Base-by-base conservation (phyloP, 2,113 vertebrate genomes). In the Urocitellus parryii region DNA sequence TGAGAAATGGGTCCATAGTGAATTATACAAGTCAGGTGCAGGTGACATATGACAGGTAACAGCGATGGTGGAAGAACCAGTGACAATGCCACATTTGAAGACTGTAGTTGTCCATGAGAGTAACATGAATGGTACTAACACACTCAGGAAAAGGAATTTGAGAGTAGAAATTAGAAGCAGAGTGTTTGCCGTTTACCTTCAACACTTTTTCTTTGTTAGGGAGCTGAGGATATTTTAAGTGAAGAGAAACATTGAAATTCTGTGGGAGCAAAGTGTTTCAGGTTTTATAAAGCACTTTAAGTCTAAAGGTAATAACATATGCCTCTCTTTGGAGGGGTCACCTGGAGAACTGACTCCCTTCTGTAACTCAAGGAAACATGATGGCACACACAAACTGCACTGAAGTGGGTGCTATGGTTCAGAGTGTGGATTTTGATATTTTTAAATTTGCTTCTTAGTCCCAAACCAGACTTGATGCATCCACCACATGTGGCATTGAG, bases 211-310 rank as follows among this genome's bases (percentile, higher is more conserved):
- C 48, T 51, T 92, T 95, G 39, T 77, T 70, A 56, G 61, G 27
- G 25, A 89, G 32, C 25, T 13, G 6, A 58, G 70, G 45, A 1
- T 70, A 7, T 58, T 87, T 97, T 94, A 94, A 96, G 32, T 90
- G 89, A 58, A 95, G 89, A 95, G 7, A 0, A 18, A 37, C 67
- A 73, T 74, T 72, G 78, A 51, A 93, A 42, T 37, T 73, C 48
- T 53, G 45, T 0, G 0, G 29, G 11, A 91, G 80, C 81, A 78
- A 78, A 84, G 39, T 68, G 34, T 92, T 48, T 34, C 77, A 91
- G 67, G 58, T 83, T 96, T 93, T 88, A 92, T 94, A 87, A 94
- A 91, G 78, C 82, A 67, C 3, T 7, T 42, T 86, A 90, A 34
- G 17, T 42, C 1, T 42, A 58, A 65, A 42, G 61, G 76, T 1